phyloP scores from a whole-genome alignment of 2,888 invertebrate genomes.

The Calliscelio sp. region DNA sequence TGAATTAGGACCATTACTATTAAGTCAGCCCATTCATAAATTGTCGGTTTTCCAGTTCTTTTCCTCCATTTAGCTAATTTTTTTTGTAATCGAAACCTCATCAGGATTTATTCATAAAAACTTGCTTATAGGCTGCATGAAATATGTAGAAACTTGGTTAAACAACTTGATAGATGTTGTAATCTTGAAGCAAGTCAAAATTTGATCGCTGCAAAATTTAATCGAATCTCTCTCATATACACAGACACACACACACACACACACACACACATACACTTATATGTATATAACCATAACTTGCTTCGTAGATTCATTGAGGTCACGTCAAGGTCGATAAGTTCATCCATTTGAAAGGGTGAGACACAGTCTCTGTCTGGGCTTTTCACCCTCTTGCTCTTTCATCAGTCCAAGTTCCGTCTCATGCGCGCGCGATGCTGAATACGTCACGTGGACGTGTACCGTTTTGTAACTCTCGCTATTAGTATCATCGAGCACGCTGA shows the following conservation, averaged over 20 bases:
- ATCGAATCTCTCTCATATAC: too few species aligned
- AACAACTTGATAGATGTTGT: background rate
- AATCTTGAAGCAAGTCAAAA: background rate
- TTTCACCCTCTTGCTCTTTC: slow-evolving; percentile 50
- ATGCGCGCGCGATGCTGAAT: slow-evolving; percentile 49
- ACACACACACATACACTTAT: slow-evolving; percentile 2
- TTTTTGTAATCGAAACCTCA: too few species aligned
- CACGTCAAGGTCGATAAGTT: slow-evolving; percentile 62
- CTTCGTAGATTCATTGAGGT: slow-evolving; percentile 47
- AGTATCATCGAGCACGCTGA: slow-evolving; percentile 50
- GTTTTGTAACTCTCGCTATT: slow-evolving; percentile 58
- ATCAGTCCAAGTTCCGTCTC: slow-evolving; percentile 42
- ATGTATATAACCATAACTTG: slow-evolving; percentile 7
- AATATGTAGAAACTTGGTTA: background rate
- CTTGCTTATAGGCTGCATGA: background rate
- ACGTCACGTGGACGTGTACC: slow-evolving; percentile 39
- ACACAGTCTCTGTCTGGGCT: slow-evolving; percentile 49
- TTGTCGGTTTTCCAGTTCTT: too few species aligned
- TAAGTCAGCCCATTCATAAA: too few species aligned
- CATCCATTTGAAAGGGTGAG: slow-evolving; percentile 62
- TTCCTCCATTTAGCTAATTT: too few species aligned
- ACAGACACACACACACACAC: too few species aligned
- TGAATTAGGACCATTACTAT: too few species aligned
- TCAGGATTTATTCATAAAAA: background rate
- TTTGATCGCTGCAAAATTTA: slow-evolving; percentile 18